Evolutionary conservation across 2,888 invertebrate species (phyloP).

Genomic region (Lissocephala sabroskyi): DNA sequence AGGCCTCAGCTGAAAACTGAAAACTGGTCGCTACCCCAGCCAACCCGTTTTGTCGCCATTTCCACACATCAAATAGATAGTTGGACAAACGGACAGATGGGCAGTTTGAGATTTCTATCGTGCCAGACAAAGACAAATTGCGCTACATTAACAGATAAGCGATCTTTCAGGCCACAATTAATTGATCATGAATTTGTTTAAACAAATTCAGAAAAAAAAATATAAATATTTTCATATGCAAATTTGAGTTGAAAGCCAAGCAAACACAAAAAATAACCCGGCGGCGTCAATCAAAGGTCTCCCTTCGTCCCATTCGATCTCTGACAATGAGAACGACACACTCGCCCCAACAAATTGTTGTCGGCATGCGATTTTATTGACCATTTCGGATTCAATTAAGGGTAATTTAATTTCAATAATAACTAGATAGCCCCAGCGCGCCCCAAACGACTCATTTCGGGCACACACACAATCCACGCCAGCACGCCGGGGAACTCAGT

Average conservation of each 20-base stretch:
- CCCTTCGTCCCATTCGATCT: too few species aligned
- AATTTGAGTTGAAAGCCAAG: constrained; percentile 30
- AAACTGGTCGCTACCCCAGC: too few species aligned
- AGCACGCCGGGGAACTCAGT: neutral
- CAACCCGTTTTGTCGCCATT: neutral
- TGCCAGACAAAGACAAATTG: constrained; percentile 50
- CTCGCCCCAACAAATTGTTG: constrained; percentile 38
- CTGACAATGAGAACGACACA: constrained; percentile 11
- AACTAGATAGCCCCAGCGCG: constrained; percentile 38
- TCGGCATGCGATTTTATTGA: constrained; percentile 62
- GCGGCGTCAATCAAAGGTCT: constrained; percentile 41
- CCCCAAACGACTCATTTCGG: neutral
- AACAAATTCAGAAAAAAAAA: constrained; percentile 30
- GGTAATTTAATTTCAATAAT: constrained; percentile 65
- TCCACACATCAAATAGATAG: constrained; percentile 18
- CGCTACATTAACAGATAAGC: constrained; percentile 47
- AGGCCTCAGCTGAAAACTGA: constrained; percentile 33
- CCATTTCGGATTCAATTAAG: constrained; percentile 63
- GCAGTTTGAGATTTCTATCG: too few species aligned
- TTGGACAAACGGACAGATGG: too few species aligned
- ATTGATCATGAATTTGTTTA: constrained; percentile 49
- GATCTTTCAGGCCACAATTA: constrained; percentile 49
- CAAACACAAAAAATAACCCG: too few species aligned
- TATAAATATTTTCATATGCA: constrained; percentile 35
- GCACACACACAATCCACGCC: neutral